These are phyloP conservation scores for Oncorhynchus kisutch DNA, from an alignment of 2,113 vertebrate species.

Conservation along the genomic window DNA sequence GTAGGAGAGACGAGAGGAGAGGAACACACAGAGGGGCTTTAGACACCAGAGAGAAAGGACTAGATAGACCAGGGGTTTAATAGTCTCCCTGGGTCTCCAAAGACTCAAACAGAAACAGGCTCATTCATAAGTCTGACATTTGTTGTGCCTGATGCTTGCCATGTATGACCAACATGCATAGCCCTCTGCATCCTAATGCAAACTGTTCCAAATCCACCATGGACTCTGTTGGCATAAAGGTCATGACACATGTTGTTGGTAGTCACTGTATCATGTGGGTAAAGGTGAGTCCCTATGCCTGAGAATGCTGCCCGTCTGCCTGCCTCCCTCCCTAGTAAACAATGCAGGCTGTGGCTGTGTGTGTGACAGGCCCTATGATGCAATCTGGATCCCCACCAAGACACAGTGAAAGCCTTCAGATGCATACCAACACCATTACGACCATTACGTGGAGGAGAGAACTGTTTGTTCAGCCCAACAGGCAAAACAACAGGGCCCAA, in stretches of 20 bases:
- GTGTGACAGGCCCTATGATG: conserved; percentile 68
- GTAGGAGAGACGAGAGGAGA: conserved; percentile 29
- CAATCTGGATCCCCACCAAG: conserved; percentile 73
- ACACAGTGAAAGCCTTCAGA: conserved; percentile 62
- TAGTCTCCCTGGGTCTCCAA: background rate
- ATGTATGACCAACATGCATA: background rate
- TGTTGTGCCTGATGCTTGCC: background rate
- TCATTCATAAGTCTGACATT: background rate
- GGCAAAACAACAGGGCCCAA: conserved; percentile 63
- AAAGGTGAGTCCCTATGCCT: background rate
- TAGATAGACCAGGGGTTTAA: background rate
- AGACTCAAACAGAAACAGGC: background rate
- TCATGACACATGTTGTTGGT: background rate
- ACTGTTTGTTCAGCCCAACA: conserved; percentile 69
- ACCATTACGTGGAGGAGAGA: conserved; percentile 58
- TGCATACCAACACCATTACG: conserved; percentile 70
- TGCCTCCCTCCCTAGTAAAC: conserved; percentile 50
- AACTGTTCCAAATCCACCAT: background rate
- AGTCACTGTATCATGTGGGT: background rate
- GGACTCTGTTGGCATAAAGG: background rate
- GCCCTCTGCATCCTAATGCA: background rate
- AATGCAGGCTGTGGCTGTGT: conserved; percentile 54
- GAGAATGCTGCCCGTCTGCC: conserved; percentile 20
- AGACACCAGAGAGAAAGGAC: background rate
- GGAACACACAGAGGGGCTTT: background rate